These are phyloP conservation scores for Agriotes lineatus DNA, from an alignment of 2,888 invertebrate species.

Conservation along the genomic window DNA sequence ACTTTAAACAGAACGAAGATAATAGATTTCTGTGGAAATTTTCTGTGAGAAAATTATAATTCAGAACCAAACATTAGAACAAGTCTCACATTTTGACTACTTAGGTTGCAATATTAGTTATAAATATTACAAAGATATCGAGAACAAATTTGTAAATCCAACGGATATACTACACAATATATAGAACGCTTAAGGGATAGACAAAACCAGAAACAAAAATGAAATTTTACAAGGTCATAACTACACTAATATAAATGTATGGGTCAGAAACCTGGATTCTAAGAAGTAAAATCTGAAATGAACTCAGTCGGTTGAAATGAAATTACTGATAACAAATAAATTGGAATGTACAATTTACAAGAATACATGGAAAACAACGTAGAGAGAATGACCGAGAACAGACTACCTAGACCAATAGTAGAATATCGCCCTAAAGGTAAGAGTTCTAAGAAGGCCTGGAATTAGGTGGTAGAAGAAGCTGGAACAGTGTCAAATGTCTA, in stretches of 20 bases:
- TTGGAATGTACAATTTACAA: too few species aligned
- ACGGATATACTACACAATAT: neutral
- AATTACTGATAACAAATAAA: neutral
- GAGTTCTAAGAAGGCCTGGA: neutral
- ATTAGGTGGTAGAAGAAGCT: neutral
- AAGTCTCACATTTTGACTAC: neutral
- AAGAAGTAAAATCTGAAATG: neutral
- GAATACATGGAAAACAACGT: neutral
- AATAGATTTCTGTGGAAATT: neutral
- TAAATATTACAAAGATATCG: neutral
- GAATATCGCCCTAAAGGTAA: neutral
- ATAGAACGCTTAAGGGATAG: neutral
- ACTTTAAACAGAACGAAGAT: neutral
- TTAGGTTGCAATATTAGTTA: neutral
- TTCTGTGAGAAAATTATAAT: neutral
- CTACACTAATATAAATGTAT: neutral
- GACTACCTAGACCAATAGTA: neutral
- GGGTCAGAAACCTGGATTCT: too few species aligned
- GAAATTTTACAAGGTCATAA: neutral
- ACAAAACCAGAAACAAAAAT: neutral
- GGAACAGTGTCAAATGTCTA: neutral
- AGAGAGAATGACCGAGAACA: neutral
- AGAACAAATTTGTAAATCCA: neutral
- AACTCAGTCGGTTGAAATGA: neutral
- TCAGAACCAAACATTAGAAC: neutral